These are phyloP conservation scores for Patella ulyssiponensis DNA, from an alignment of 2,888 invertebrate genomes.

Conservation along the genomic window DNA sequence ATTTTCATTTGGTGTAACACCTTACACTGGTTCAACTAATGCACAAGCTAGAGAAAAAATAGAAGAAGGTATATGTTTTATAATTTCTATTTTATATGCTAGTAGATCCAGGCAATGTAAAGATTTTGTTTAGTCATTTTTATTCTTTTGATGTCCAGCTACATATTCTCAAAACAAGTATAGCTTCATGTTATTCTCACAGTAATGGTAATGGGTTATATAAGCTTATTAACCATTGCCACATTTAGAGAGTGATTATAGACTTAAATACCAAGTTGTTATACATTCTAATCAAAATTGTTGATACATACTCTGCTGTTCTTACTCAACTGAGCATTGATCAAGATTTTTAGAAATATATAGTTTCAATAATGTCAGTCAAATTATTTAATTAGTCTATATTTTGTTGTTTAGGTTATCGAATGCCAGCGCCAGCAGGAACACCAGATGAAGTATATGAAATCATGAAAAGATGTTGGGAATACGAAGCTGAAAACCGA, in stretches of 20 bases:
- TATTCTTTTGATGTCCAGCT: too few relatives aligned
- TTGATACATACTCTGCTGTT: not conserved
- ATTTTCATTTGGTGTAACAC: constrained; percentile 92
- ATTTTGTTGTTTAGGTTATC: constrained; percentile 79
- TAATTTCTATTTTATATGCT: too few relatives aligned
- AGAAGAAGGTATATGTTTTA: constrained; percentile 82
- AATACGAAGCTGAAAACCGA: constrained; percentile 90
- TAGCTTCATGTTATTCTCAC: too few relatives aligned
- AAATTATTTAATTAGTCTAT: not conserved
- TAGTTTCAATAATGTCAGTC: too few relatives aligned
- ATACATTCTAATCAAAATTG: not conserved
- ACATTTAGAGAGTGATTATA: too few relatives aligned
- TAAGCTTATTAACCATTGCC: too few relatives aligned
- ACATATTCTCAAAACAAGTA: too few relatives aligned
- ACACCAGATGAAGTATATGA: constrained; percentile 91
- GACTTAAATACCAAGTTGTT: too few relatives aligned
- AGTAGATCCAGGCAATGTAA: too few relatives aligned
- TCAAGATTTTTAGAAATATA: too few relatives aligned
- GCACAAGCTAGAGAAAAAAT: constrained; percentile 94
- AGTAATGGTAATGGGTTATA: too few relatives aligned
- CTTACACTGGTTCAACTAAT: constrained; percentile 94
- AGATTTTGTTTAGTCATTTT: too few relatives aligned
- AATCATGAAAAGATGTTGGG: constrained; percentile 94
- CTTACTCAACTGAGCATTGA: not conserved
- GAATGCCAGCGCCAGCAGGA: constrained; percentile 92